These are phyloP conservation scores for Drosophila yooni DNA, from an alignment of 2,888 invertebrate species.

Conservation along the genomic window DNA sequence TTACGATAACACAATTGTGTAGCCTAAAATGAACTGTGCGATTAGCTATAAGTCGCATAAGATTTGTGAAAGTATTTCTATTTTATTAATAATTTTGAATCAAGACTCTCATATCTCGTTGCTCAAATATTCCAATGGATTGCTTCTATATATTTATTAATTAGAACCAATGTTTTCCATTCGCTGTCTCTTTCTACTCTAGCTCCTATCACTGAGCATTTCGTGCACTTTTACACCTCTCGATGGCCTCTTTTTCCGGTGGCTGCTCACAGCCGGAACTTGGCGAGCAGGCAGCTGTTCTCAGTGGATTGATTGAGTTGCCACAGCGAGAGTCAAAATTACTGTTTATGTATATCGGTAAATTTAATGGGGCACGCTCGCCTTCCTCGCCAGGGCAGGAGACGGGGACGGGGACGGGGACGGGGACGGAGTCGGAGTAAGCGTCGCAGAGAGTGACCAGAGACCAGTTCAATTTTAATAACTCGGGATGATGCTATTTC, in stretches of 20 bases:
- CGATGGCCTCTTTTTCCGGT: conserved; percentile 7
- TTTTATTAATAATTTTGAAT: not conserved
- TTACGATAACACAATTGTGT: not conserved
- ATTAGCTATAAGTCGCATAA: not conserved
- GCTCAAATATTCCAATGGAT: too few relatives aligned
- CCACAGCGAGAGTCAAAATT: conserved; percentile 39
- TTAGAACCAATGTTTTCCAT: not conserved
- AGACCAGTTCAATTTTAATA: conserved; percentile 59
- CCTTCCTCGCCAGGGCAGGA: not conserved
- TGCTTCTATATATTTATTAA: not conserved
- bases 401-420: too few relatives aligned
- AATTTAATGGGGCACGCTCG: conserved; percentile 37
- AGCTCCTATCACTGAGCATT: not conserved
- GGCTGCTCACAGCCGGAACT: conserved; percentile 22
- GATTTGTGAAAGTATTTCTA: not conserved
- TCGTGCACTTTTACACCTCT: not conserved
- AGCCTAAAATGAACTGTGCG: not conserved
- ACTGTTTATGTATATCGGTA: conserved; percentile 54
- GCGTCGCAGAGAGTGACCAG: not conserved
- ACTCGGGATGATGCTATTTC: conserved; percentile 59
- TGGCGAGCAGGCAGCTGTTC: conserved; percentile 7
- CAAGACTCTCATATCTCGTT: not conserved
- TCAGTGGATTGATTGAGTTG: conserved; percentile 57
- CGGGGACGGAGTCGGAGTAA: not conserved
- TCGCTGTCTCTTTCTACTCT: not conserved